Percentiles rank a stretch among this genome's conserved stretches.
Conservation (phyloP, 1,140 invertebrate species). For the Caerostris darwini region DNA sequence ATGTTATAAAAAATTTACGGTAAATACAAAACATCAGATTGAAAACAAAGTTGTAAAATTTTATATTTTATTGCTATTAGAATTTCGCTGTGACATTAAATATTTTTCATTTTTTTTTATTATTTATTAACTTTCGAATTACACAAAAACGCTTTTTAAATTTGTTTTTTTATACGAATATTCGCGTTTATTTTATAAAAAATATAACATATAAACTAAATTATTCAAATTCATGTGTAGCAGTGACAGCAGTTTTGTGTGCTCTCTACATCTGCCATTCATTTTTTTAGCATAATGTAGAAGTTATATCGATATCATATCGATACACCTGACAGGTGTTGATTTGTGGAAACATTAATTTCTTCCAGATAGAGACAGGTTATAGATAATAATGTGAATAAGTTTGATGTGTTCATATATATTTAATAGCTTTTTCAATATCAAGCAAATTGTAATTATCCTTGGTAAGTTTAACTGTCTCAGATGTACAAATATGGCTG, state of each 20-base stretch:
- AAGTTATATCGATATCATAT: slow-evolving; percentile 5
- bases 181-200: slow-evolving; percentile 5
- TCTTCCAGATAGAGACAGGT: background rate
- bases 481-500: background rate
- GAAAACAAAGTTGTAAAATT: too few relatives aligned
- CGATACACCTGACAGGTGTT: slow-evolving; percentile 34
- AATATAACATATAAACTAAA: background rate
- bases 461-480: background rate
- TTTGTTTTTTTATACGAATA: background rate
- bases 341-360: background rate
- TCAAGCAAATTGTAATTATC: background rate
- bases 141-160: too few relatives aligned
- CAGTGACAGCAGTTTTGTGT: background rate
- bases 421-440: background rate
- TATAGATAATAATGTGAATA: background rate
- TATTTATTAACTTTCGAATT: too few relatives aligned
- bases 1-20: too few relatives aligned
- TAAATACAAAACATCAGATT: too few relatives aligned
- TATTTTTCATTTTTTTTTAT: too few relatives aligned
- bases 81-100: too few relatives aligned
- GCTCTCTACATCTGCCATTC: background rate
- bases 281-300: background rate
- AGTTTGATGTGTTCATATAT: background rate
- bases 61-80: too few relatives aligned
- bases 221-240: background rate